Base-by-base conservation (phyloP, 2,797 vertebrate species). In the Microctenopoma stevenorrisi region DNA sequence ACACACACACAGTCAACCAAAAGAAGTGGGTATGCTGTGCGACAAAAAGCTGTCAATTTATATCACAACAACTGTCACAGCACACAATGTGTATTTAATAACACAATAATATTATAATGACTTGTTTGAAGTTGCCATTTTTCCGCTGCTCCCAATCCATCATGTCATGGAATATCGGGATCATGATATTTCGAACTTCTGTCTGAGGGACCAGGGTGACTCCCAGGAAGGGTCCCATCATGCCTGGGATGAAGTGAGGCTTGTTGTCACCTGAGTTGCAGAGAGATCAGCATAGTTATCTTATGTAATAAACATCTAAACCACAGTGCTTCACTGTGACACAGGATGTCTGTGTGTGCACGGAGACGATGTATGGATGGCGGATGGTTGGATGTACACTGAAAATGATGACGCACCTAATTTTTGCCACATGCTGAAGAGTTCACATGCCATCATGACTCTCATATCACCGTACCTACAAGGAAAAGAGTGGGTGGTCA, bases 371-470 rank as follows among this genome's bases (percentile, higher is more conserved):
- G 18, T 61, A 1, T 46, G 22, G 46, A 4, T 60, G 40, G n/a
- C 5, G 1, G 3, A 30, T 4, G 40, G 18, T 22, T 22, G 15
- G 53, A 61, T 46, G 3, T 26, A 50, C 9, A 51, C n/a, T 28
- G 30, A 74, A 8, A 10, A 42, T 40, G 22, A 38, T 46, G 26
- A 76, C 72, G 38, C 90, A 99, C 98, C 97, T 79, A 99, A 88
- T 92, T 99, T 99, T 86, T 99, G 98, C 98, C 98, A 99, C 98
- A 99, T 99, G 93, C 96, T 98, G 92, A 98, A 99, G 49, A 99
- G 95, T 87, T 99, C 98, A 42, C 97, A 99, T 5, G 96, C 97
- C 98, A 99, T 99, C 95, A 98, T 96, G 74, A 99, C 97, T 59
- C 98, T 95, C 97, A 99, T 96, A 62, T 99, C 98, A 0, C 97